Conservation (phyloP, 1,140 invertebrate species). For the Anagrus nilaparvatae region DNA sequence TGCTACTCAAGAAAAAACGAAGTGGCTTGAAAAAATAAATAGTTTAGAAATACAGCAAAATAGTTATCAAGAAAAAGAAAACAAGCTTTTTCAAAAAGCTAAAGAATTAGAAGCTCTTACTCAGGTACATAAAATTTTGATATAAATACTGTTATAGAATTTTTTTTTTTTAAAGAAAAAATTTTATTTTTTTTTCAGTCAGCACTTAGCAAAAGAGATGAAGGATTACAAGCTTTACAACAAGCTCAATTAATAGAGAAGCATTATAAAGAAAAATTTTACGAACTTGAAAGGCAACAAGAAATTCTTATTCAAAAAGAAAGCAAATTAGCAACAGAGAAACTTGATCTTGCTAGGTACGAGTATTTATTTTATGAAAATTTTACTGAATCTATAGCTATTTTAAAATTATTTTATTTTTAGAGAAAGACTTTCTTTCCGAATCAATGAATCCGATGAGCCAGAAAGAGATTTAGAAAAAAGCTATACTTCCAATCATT, state of each 20-base stretch:
- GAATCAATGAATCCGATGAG: slow-evolving; percentile 21
- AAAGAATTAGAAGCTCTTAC: slow-evolving; percentile 35
- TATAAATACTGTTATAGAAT: background rate
- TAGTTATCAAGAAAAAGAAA: slow-evolving; percentile 27
- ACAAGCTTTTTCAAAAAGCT: slow-evolving; percentile 26
- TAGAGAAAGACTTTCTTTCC: slow-evolving; percentile 29
- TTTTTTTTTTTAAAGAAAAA: slow-evolving; percentile 6
- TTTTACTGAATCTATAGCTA: slow-evolving; percentile 2
- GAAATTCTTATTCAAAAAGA: slow-evolving; percentile 29
- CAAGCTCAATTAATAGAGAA: slow-evolving; percentile 31
- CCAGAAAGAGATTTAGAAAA: slow-evolving; percentile 25
- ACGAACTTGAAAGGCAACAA: slow-evolving; percentile 27
- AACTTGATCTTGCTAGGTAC: slow-evolving; percentile 32
- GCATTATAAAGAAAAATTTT: slow-evolving; percentile 29
- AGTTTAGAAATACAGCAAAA: slow-evolving; percentile 26
- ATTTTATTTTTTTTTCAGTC: slow-evolving; percentile 19
- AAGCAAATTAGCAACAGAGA: slow-evolving; percentile 28
- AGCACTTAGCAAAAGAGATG: slow-evolving; percentile 30
- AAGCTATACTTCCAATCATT: too few species aligned
- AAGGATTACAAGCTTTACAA: slow-evolving; percentile 30
- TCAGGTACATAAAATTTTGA: slow-evolving; percentile 21
- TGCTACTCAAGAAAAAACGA: slow-evolving; percentile 27
- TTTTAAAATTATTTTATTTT: slow-evolving; percentile 8
- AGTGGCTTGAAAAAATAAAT: slow-evolving; percentile 32
- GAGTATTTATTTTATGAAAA: slow-evolving; percentile 6